Base-by-base conservation (phyloP, 2,113 vertebrate genomes). In the Oncorhynchus gorbuscha region DNA sequence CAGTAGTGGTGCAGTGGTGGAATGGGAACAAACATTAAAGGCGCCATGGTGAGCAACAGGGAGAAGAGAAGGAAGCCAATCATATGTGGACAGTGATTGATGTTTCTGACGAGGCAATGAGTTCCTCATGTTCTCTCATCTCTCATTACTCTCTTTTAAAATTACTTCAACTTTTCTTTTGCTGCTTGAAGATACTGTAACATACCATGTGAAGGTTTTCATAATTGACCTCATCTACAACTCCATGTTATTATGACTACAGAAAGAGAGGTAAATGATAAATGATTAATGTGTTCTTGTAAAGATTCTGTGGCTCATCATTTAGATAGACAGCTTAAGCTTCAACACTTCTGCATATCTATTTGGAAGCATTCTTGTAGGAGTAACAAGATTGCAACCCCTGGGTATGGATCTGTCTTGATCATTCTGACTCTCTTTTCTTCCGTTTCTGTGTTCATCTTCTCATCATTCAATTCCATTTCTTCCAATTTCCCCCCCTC, bases 1-100 rank as follows among this genome's bases (percentile, higher is more conserved):
- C 72, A 81, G 85, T 45, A 9, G 9, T 45, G 75, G 84, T 81
- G 67, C 75, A 72, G 59, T 4, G 70, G 76, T 74, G 77, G 76
- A 68, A 74, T 39, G 22, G 20, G 22, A 28, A 20, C 14, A 8
- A 7, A 48, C 24, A 16, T 13, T 22, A n/a, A 11, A 4, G 3
- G n/a, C 18, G 12, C 11, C 55, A 61, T 20, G 72, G 61, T 45
- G 59, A 45, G 32, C 59, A 64, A 74, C 39, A 74, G 20, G 35
- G 35, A 18, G 16, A 45, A 45, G 39, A 45, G 9, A 6, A 30
- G 66, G 16, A 30, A 32, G 30, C 18, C 0, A 5, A 16, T 68
- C 62, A 65, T 26, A 14, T 26, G 14, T 4, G 26, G 62, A 26
- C 26, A 45, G 39, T 64, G 62, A 24, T 16, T 64, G 22, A 13